A percentile compares a stretch with the other conserved stretches of the same genome.
Evolutionary conservation across 2,113 vertebrate genomes (phyloP).

Genomic region (Zosterops lateralis): DNA sequence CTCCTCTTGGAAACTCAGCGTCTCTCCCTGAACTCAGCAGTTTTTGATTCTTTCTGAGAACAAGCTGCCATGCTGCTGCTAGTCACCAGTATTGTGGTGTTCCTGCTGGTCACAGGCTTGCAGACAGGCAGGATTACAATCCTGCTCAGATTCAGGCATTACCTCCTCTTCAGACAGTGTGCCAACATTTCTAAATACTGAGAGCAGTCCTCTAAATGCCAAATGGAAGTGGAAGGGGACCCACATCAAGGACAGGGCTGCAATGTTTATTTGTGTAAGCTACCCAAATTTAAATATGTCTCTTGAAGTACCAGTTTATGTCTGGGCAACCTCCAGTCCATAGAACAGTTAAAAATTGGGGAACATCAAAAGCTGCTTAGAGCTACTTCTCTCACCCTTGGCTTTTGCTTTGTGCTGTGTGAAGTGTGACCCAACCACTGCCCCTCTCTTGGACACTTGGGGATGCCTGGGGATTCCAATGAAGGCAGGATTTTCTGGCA

Average conservation of each 20-base stretch:
- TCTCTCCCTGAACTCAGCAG: not conserved
- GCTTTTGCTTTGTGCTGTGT: not conserved
- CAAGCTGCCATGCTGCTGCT: not conserved
- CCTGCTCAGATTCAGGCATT: not conserved
- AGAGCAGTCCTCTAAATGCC: not conserved
- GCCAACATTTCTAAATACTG: not conserved
- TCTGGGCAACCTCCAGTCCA: not conserved
- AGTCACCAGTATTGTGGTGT: not conserved
- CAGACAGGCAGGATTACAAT: not conserved
- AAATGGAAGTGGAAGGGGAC: not conserved
- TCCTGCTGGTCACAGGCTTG: not conserved
- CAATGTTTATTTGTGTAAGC: not conserved
- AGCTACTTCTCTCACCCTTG: not conserved
- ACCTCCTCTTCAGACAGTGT: not conserved
- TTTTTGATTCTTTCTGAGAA: not conserved
- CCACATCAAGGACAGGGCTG: not conserved
- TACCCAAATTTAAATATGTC: not conserved
- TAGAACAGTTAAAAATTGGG: not conserved
- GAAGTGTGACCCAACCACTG: not conserved
- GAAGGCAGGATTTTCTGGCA: not conserved
- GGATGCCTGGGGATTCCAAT: fast-evolving
- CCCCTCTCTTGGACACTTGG: not conserved
- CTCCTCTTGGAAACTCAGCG: not conserved
- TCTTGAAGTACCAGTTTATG: not conserved
- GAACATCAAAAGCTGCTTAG: not conserved